Conservation (phyloP, 1,140 invertebrate species). For the Anagrus nilaparvatae region DNA sequence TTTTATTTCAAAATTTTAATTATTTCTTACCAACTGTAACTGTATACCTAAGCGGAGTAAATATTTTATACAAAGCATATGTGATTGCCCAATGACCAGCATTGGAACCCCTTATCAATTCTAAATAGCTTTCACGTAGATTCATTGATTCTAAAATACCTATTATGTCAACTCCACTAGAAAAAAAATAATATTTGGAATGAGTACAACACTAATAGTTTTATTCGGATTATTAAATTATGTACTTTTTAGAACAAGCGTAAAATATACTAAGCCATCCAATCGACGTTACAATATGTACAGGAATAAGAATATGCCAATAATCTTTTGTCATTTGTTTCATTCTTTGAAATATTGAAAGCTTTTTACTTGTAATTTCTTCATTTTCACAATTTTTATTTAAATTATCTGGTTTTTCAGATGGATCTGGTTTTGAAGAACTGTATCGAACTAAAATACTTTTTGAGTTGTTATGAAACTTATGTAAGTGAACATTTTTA, state of each 20-base stretch:
- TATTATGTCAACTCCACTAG: constrained; percentile 80
- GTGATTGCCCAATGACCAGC: constrained; percentile 82
- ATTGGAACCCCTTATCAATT: constrained; percentile 61
- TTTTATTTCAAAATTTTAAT: constrained; percentile 3
- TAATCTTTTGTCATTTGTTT: constrained; percentile 89
- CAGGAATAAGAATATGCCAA: constrained; percentile 86
- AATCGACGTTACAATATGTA: constrained; percentile 76
- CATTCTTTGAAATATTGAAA: constrained; percentile 68
- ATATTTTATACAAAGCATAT: constrained; percentile 85
- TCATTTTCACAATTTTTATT: no score
- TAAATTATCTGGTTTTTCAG: no score
- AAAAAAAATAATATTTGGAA: constrained; percentile 6
- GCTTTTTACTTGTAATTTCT: no score
- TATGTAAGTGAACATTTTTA: no score
- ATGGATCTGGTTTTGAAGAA: no score
- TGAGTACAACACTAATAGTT: constrained; percentile 12
- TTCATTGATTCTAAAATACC: constrained; percentile 62
- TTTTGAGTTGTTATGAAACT: no score
- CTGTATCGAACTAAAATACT: no score
- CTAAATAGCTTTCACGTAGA: constrained; percentile 64
- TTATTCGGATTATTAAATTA: constrained; percentile 11
- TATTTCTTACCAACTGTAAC: constrained; percentile 66
- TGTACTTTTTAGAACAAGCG: constrained; percentile 74
- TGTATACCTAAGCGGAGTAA: constrained; percentile 80
- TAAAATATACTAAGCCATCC: constrained; percentile 82